Evolutionary conservation across 2,113 vertebrate species (phyloP).

Genomic region (Pardalotus punctatus): DNA sequence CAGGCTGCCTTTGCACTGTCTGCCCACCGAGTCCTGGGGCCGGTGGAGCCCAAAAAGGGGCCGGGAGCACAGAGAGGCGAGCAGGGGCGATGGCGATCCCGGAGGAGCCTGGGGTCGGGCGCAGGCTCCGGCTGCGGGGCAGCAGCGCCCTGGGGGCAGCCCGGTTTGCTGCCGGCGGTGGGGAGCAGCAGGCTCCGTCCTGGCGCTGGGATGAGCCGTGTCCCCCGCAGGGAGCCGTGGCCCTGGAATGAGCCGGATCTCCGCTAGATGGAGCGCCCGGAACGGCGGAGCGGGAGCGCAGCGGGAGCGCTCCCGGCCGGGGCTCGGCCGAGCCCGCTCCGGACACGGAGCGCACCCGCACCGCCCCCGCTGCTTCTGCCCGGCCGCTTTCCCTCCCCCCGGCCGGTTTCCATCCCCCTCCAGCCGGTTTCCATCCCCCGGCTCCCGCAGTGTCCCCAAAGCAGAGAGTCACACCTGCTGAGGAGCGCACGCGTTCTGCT

Average conservation of each 20-base stretch:
- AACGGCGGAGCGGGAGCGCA: background rate
- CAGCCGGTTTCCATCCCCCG: too few species aligned
- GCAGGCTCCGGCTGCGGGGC: fast-evolving
- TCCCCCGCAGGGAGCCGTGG: background rate
- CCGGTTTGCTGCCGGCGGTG: background rate
- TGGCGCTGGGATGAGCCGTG: background rate
- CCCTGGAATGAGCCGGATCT: background rate
- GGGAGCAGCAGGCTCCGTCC: background rate
- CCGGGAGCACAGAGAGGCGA: fast-evolving
- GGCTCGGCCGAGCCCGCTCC: background rate
- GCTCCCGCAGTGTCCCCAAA: fast-evolving
- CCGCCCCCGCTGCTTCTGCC: fast-evolving
- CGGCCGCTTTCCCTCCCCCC: too few species aligned
- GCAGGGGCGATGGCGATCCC: fast-evolving
- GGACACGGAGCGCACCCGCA: background rate
- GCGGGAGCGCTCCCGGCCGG: background rate
- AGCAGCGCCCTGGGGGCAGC: fast-evolving
- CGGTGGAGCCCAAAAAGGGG: fast-evolving
- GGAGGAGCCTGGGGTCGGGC: fast-evolving
- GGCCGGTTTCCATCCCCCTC: too few species aligned
- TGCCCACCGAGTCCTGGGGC: background rate
- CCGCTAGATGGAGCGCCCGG: constrained; percentile 51
- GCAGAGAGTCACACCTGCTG: background rate
- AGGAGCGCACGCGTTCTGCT: fast-evolving
- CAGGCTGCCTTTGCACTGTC: fast-evolving